Conservation (phyloP, 1,140 invertebrate species). For the Oryctes rhinoceros region DNA sequence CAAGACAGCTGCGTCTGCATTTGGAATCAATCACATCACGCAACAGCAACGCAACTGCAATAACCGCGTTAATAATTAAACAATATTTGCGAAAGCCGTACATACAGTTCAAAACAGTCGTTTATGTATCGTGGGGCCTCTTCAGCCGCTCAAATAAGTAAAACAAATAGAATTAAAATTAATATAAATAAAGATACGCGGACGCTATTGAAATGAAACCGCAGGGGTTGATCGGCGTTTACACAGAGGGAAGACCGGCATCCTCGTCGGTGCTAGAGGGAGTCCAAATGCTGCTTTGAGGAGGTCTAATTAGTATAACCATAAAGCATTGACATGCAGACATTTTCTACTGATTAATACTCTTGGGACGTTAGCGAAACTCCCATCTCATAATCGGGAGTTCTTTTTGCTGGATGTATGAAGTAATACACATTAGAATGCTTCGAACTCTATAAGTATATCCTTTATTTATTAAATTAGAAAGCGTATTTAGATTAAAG, state of each 20-base stretch:
- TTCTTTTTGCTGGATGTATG: too few species aligned
- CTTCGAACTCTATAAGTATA: too few species aligned
- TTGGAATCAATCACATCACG: neutral
- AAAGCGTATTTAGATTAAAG: too few species aligned
- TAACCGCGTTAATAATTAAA: neutral
- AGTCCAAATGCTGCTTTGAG: neutral
- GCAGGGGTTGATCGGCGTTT: constrained; percentile 43
- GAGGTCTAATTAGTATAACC: neutral
- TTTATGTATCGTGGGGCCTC: neutral
- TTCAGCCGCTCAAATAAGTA: constrained; percentile 41
- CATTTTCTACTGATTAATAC: neutral
- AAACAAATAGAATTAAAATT: constrained; percentile 51
- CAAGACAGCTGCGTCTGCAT: too few species aligned
- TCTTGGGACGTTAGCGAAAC: neutral
- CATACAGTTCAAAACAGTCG: neutral
- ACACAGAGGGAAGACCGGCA: constrained; percentile 30
- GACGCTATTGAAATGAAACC: constrained; percentile 49
- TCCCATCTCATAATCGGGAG: too few species aligned
- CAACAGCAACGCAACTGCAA: neutral
- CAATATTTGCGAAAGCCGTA: neutral
- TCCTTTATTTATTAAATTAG: too few species aligned
- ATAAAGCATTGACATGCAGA: neutral
- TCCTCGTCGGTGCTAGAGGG: constrained; percentile 8
- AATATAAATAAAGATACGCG: constrained; percentile 47
- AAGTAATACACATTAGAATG: too few species aligned